Base-by-base conservation (phyloP, 2,113 vertebrate genomes). In the Noctilio leporinus region DNA sequence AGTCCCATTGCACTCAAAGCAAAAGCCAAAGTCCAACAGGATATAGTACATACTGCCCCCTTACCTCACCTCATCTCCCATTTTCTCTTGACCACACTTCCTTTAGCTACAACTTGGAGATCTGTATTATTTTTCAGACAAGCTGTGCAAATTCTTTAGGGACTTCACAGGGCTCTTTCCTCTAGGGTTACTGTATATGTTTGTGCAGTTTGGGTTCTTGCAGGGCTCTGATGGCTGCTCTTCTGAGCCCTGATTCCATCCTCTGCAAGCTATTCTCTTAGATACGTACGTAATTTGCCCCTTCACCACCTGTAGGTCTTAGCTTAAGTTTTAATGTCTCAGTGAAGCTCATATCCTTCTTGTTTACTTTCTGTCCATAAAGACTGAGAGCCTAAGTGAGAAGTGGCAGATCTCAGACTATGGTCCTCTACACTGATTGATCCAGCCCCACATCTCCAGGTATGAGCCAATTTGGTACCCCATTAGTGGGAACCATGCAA, bases 381-480 rank as follows among this genome's bases (percentile, higher is more conserved):
- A 59, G 24, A 59, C 43, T 89, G 95, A 47, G 92, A 93, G 96
- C 96, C 95, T 55, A 87, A 89, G 97, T 96, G 97, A 96, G 97
- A 97, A 95, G 97, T 38, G 97, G 95, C 94, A 89, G 95, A 89
- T 86, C 92, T 95, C 49, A 1, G 92, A 19, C 57, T 94, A 33
- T 2, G 97, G 96, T 96, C 96, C 95, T 96, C 80, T 20, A 57
- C 10, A 55, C 89, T 35, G 69, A 73, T 82, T 64, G 84, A 47
- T 70, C 35, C 40, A 22, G 92, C 84, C 80, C 80, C 26, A 57
- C 78, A 75, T 65, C 70, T 53, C 70, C 47, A 47, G 97, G 91
- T 95, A 98, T 98, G 97, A 98, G 88, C 69, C 97, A 94, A 64
- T 98, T 98, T 51, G 98, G 97, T 53, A 78, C 84, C 57, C 97